Base-by-base conservation (phyloP, 2,113 vertebrate genomes). In the Hemibagrus wyckioides region DNA sequence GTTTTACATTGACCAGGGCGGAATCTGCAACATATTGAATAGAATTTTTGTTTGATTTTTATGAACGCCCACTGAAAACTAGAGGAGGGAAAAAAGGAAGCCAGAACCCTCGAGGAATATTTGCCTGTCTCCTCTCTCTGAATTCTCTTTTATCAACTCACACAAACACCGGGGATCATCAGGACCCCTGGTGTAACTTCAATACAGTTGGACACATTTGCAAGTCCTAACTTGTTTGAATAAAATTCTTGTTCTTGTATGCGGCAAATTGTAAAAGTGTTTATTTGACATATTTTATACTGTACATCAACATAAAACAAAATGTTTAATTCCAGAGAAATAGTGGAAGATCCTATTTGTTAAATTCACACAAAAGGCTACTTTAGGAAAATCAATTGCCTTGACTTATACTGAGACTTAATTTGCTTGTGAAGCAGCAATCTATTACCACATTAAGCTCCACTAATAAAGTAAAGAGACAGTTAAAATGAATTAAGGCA, bases 401-500 rank as follows among this genome's bases (percentile, higher is more conserved):
- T 52, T 79, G 75, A 14, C 73, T 76, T 76, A 48, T n/a, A 50
- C n/a, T 76, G 44, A 50, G 44, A 17, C 28, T 50, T 50, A 76
- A 76, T 50, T 44, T 50, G 73, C 75, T 30, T 52, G 75, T 52
- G 75, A 79, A 79, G 48, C 48, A 52, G 48, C 48, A 33, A 79
- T 79, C 28, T 79, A 54, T 79, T 79, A 21, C 28, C 15, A 33
- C 75, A 79, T 79, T 79, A 30, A 48, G n/a, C 75, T 19, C 48
- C 15, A 19, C 15, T 79, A 79, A 30, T 52, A 79, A 76, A 76
- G 44, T 44, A 48, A 44, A 41, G 9, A 52, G 48, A 79, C 28
- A 52, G 52, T 79, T 52, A 30, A 79, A 79, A 54, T 79, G n/a
- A 30, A 39, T 79, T 79, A 30, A 79, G 75, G 9, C 75, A 54